Conservation (phyloP, 2,113 vertebrate species). For the Antigone vipio region DNA sequence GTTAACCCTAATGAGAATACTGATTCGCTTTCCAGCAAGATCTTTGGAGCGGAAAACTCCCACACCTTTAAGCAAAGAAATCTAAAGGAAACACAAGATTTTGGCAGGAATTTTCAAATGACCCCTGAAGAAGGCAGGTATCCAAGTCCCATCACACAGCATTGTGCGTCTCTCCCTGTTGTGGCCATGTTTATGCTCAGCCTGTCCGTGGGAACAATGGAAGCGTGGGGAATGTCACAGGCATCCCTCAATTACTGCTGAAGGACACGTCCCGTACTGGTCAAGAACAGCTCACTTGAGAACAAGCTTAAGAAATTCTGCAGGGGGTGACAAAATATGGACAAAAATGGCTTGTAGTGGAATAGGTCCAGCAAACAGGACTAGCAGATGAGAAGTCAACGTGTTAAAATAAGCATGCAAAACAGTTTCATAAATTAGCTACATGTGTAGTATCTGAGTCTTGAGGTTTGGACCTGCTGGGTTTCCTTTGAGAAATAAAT, state of each 20-base stretch:
- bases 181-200: neutral
- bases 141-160: neutral
- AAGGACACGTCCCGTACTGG: neutral
- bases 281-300: neutral
- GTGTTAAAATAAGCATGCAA: neutral
- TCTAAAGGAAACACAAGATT: constrained; percentile 38
- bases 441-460: neutral
- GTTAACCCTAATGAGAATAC: neutral
- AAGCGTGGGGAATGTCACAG: neutral
- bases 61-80: constrained; percentile 50
- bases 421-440: neutral
- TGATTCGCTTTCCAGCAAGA: constrained; percentile 30
- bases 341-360: neutral
- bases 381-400: neutral
- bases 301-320: neutral
- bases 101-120: constrained; percentile 31
- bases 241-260: neutral
- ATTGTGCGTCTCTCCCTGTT: neutral
- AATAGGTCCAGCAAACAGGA: neutral
- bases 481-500: neutral
- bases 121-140: constrained; percentile 24
- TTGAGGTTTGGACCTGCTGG: neutral
- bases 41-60: constrained; percentile 27
- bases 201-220: neutral
- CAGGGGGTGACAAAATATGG: neutral